These are phyloP conservation scores for Drosophila seclusa DNA, from an alignment of 2,888 invertebrate species.

Conservation along the genomic window DNA sequence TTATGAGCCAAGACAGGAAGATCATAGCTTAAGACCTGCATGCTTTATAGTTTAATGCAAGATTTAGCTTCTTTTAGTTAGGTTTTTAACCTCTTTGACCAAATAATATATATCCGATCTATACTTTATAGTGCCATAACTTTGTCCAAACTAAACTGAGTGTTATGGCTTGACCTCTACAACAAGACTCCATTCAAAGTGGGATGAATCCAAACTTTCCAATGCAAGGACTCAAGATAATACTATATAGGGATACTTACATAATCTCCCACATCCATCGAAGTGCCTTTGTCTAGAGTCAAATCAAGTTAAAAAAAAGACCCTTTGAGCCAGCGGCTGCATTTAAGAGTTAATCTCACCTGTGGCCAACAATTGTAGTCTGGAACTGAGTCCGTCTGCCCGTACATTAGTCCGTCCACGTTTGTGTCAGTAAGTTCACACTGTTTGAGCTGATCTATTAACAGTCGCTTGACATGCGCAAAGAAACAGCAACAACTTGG, in stretches of 20 bases:
- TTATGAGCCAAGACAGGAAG: background rate
- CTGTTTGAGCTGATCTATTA: slow-evolving; percentile 74
- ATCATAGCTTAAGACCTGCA: background rate
- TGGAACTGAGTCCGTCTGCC: slow-evolving; percentile 12
- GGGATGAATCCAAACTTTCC: background rate
- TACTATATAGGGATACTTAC: too few relatives aligned
- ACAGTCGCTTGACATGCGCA: slow-evolving; percentile 51
- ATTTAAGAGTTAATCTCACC: slow-evolving; percentile 19
- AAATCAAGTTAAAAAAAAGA: slow-evolving; percentile 26
- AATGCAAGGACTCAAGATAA: background rate
- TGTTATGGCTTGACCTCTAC: background rate
- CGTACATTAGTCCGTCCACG: slow-evolving; percentile 4
- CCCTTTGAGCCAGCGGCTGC: slow-evolving; percentile 23
- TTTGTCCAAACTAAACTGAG: background rate
- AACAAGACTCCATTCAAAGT: background rate
- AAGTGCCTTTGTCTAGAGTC: slow-evolving; percentile 8
- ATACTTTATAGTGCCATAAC: background rate
- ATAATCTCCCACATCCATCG: too few relatives aligned
- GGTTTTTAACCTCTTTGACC: background rate
- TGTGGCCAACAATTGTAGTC: slow-evolving; percentile 10
- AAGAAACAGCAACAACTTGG: background rate
- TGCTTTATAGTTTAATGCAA: background rate
- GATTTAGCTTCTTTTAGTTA: background rate
- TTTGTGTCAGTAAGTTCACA: slow-evolving; percentile 57
- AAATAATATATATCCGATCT: background rate